Evolutionary conservation across 2,797 vertebrate species (phyloP).

Genomic region (Pseudotriccus pelzelni): DNA sequence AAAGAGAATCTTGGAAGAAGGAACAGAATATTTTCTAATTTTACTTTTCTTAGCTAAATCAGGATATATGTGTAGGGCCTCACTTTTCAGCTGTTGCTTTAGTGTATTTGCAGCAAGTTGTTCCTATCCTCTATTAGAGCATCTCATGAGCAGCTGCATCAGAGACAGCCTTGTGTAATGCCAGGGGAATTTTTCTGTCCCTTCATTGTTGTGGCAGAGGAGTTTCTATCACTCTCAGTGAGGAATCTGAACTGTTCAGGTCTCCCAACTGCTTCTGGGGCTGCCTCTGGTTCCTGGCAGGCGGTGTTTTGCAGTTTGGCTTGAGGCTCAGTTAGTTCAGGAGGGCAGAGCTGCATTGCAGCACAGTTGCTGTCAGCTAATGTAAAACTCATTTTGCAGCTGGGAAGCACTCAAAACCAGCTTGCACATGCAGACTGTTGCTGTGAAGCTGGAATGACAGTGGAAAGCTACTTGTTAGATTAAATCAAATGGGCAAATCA

Average conservation of each 20-base stretch:
- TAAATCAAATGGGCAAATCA: background rate
- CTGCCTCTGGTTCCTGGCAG: background rate
- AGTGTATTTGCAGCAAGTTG: background rate
- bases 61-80: background rate
- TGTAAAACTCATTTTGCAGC: background rate
- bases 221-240: background rate
- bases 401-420: background rate
- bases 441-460: background rate
- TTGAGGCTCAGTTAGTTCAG: background rate
- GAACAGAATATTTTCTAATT: background rate
- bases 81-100: background rate
- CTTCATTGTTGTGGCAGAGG: background rate
- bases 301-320: background rate
- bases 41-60: background rate
- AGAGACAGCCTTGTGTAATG: background rate
- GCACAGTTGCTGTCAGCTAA: background rate
- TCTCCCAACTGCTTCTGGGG: background rate
- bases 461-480: background rate
- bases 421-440: background rate
- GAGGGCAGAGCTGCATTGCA: conserved; percentile 37
- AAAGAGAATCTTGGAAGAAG: background rate
- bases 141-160: background rate
- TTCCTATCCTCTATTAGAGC: background rate
- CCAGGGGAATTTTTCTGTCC: background rate
- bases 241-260: background rate